phyloP scores from a whole-genome alignment of 2,888 invertebrate species.

The Folsomia candida region DNA sequence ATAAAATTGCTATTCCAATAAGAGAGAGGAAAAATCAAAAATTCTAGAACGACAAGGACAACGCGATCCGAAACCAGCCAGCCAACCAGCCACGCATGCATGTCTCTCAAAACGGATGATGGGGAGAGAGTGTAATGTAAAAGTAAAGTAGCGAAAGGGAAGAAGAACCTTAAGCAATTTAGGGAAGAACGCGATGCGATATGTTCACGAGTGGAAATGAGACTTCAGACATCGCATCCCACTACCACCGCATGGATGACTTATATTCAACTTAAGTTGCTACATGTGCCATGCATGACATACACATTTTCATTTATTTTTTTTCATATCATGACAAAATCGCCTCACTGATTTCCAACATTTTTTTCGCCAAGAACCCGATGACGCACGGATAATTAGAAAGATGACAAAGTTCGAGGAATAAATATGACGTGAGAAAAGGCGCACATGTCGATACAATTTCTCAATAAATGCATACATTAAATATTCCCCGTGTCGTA shows the following conservation, averaged over 20 bases:
- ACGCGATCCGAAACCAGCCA: neutral
- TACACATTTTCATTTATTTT: neutral
- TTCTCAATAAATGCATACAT: too few relatives aligned
- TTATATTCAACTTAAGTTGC: neutral
- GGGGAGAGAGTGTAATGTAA: neutral
- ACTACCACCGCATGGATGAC: neutral
- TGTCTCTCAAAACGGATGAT: neutral
- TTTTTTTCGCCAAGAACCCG: neutral
- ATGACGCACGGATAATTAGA: neutral
- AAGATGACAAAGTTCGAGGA: too few relatives aligned
- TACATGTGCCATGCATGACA: neutral
- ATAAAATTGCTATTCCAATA: constrained; percentile 8
- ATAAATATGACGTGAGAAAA: too few relatives aligned
- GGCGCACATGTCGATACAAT: too few relatives aligned
- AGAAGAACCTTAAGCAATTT: neutral
- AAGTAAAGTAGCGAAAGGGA: neutral
- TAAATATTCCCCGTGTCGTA: too few relatives aligned
- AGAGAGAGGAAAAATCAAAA: constrained; percentile 3
- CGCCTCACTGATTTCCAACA: neutral
- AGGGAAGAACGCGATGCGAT: neutral
- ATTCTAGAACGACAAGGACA: neutral
- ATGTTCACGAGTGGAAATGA: neutral
- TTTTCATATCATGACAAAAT: neutral
- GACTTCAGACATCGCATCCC: neutral
- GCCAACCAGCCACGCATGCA: neutral